Conservation (phyloP, 2,888 invertebrate genomes). For the Cephus runcator region DNA sequence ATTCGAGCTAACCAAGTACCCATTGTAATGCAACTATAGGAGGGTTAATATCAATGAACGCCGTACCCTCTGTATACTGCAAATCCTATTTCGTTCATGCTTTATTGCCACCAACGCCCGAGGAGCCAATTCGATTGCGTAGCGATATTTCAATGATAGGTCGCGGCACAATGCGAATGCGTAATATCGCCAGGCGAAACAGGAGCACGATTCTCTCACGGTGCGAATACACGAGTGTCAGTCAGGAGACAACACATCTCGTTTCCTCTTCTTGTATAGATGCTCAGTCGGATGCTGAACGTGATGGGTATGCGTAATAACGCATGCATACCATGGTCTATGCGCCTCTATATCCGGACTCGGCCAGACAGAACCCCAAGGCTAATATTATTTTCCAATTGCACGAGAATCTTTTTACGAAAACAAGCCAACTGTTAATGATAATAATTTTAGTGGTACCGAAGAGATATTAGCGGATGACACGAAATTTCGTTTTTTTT, state of each 20-base stretch:
- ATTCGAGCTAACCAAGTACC: neutral
- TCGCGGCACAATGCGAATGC: neutral
- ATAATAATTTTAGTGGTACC: neutral
- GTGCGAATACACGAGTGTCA: neutral
- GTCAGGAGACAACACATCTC: neutral
- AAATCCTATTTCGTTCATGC: neutral
- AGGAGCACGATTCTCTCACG: neutral
- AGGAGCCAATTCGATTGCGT: too few species aligned
- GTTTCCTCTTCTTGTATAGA: constrained; percentile 3
- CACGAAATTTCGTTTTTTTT: neutral
- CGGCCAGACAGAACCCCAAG: neutral
- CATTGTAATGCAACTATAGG: neutral
- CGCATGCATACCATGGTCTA: constrained; percentile 7
- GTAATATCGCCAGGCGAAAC: neutral
- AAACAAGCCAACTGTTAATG: neutral
- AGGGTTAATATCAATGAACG: neutral
- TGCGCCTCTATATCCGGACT: constrained; percentile 1
- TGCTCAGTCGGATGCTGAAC: neutral
- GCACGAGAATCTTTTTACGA: neutral
- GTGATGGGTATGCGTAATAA: neutral
- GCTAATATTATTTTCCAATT: neutral
- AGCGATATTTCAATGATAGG: too few species aligned
- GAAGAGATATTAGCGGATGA: neutral
- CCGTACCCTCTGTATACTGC: neutral
- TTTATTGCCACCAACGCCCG: too few species aligned